Conservation (phyloP, 2,113 vertebrate genomes). For the Rhynchomys soricoides region DNA sequence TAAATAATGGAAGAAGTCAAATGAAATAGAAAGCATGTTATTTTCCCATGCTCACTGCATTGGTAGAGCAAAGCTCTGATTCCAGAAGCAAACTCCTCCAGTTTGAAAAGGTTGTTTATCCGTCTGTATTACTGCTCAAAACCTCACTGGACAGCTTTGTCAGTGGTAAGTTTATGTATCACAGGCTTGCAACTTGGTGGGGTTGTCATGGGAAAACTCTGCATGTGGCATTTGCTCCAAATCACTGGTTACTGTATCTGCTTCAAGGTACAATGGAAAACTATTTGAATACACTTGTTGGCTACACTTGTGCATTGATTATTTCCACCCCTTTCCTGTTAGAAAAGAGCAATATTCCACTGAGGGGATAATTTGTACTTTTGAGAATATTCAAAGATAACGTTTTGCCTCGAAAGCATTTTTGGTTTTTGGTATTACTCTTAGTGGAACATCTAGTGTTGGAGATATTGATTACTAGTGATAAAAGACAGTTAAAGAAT, state of each 20-base stretch:
- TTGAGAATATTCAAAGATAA: not conserved
- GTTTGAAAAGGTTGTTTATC: not conserved
- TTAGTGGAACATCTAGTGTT: not conserved
- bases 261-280: not conserved
- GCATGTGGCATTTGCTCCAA: not conserved
- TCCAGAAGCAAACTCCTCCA: not conserved
- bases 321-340: not conserved
- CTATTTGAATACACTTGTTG: not conserved
- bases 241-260: not conserved
- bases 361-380: not conserved
- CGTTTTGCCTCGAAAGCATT: not conserved
- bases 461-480: not conserved
- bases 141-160: not conserved
- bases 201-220: not conserved
- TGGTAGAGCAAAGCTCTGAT: not conserved
- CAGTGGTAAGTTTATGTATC: not conserved
- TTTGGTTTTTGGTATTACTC: not conserved
- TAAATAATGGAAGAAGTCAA: not conserved
- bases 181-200: not conserved
- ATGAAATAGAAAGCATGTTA: not conserved
- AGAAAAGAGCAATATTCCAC: not conserved
- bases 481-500: not conserved
- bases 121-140: not conserved
- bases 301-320: not conserved
- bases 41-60: not conserved